Percentiles rank a stretch among this genome's conserved stretches.
Conservation (phyloP, 2,888 invertebrate species). For the Melinopterus prodromus region DNA sequence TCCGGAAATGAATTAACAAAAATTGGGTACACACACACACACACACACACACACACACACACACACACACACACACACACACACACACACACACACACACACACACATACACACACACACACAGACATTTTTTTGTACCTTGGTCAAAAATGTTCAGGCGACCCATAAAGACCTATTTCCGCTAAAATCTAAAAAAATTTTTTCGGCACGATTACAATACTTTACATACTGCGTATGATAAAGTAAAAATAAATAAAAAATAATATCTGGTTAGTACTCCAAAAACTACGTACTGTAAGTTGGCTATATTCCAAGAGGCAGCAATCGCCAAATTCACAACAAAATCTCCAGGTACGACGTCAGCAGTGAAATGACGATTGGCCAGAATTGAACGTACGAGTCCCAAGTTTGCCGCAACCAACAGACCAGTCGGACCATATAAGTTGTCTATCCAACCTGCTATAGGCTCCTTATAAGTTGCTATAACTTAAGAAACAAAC, state of each 20-base stretch:
- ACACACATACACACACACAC: too few species aligned
- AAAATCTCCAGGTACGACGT: conserved; percentile 75
- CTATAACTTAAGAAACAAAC: conserved; percentile 61
- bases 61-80: too few species aligned
- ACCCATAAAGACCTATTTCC: too few species aligned
- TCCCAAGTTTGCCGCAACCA: conserved; percentile 79
- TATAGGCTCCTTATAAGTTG: conserved; percentile 76
- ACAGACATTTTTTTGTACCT: too few species aligned
- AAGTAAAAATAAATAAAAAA: conserved; percentile 9
- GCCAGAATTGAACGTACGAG: conserved; percentile 78
- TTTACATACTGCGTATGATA: too few species aligned
- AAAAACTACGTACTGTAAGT: conserved; percentile 29
- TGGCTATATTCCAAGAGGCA: conserved; percentile 62
- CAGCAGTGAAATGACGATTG: conserved; percentile 73
- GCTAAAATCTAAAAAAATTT: too few species aligned
- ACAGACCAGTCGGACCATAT: conserved; percentile 85
- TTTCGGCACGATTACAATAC: too few species aligned
- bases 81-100: too few species aligned
- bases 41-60: too few species aligned
- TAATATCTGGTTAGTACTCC: conserved; percentile 13
- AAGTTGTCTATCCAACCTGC: conserved; percentile 91
- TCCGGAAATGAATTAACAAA: too few species aligned
- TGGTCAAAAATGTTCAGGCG: too few species aligned
- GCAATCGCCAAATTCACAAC: conserved; percentile 69
- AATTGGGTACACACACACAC: too few species aligned